A percentile compares a stretch with the other conserved stretches of the same genome.
These are phyloP conservation scores for Anser cygnoides DNA, from an alignment of 2,113 vertebrate genomes.

Conservation along the genomic window DNA sequence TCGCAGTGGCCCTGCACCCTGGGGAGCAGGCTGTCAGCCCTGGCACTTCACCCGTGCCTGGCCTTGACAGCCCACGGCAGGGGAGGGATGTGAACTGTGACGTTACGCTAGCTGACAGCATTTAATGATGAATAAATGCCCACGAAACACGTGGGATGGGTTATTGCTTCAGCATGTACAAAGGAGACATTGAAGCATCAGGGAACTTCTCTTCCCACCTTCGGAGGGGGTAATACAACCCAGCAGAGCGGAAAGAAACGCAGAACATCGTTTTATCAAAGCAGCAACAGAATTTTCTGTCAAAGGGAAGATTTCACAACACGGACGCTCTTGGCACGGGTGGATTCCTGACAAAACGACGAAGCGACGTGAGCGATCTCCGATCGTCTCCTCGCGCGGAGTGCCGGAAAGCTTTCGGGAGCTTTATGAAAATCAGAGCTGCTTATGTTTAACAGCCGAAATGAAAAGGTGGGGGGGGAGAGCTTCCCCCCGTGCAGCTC, in stretches of 20 bases:
- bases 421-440: conserved; percentile 3
- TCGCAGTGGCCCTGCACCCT: accelerated
- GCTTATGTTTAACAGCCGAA: not conserved
- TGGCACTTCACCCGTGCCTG: not conserved
- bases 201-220: not conserved
- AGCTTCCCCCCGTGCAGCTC: not conserved
- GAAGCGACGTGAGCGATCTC: accelerated
- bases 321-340: not conserved
- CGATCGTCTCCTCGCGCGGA: accelerated
- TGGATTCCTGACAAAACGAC: not conserved
- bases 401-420: not conserved
- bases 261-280: conserved; percentile 15
- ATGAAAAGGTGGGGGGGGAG: not conserved
- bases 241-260: conserved; percentile 8
- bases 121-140: not conserved
- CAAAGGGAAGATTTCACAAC: not conserved
- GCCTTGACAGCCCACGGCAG: accelerated
- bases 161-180: not conserved
- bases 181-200: not conserved
- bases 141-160: not conserved
- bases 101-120: not conserved
- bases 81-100: not conserved
- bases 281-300: not conserved
- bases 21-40: not conserved
- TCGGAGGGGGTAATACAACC: not conserved